Conservation (phyloP, 2,797 vertebrate genomes). For the Lithobates pipiens region DNA sequence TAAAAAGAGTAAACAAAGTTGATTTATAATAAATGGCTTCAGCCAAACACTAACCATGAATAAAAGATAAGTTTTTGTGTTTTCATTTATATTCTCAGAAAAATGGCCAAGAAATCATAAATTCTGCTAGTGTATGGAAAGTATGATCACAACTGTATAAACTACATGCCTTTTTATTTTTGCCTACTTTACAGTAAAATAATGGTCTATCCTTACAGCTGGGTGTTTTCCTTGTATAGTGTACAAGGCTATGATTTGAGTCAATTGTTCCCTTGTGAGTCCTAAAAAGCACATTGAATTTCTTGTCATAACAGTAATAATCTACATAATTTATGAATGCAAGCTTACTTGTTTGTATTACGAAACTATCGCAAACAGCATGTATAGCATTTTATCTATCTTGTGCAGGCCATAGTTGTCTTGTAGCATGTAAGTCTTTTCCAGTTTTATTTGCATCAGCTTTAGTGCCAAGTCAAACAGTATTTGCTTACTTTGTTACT, state of each 20-base stretch:
- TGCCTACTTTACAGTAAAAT: not conserved
- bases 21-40: no score
- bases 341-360: conserved; percentile 20
- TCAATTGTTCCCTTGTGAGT: not conserved
- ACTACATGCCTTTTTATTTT: no score
- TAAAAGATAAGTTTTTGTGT: no score
- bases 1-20: no score
- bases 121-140: no score
- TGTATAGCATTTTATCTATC: conserved; percentile 51
- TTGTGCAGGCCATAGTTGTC: conserved; percentile 45
- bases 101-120: no score
- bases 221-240: not conserved
- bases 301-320: conserved; percentile 4
- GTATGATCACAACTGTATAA: no score
- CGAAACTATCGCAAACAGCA: conserved; percentile 12
- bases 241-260: not conserved
- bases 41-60: no score
- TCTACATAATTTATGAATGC: not conserved
- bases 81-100: no score
- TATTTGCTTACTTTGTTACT: conserved; percentile 52
- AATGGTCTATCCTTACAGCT: no score
- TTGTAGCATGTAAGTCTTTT: conserved; percentile 45
- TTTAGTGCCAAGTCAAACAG: conserved; percentile 33
- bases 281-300: not conserved
- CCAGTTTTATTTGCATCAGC: conserved; percentile 35